A percentile compares a stretch with the other conserved stretches of the same genome.
Conservation (phyloP, 2,888 invertebrate genomes). For the Heliconius erato region DNA sequence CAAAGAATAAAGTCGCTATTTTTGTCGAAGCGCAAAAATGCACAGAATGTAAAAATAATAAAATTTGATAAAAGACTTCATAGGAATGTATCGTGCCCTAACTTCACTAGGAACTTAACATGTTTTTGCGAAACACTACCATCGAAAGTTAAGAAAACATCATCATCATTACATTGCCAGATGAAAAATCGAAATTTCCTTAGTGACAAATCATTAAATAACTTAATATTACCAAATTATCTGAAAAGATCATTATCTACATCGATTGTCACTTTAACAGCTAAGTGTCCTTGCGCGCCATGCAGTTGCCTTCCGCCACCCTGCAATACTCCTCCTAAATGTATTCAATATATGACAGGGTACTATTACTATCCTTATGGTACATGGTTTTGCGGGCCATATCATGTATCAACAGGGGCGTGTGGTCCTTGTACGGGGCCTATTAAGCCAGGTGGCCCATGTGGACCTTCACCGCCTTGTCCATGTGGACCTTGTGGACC, state of each 20-base stretch:
- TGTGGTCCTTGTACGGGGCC: conserved; percentile 52
- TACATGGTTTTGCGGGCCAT: conserved; percentile 77
- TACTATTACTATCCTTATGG: conserved; percentile 79
- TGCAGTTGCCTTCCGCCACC: conserved; percentile 66
- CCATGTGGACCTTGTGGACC: conserved; percentile 55
- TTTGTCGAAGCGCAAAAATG: conserved; percentile 51
- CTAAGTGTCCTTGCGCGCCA: conserved; percentile 37
- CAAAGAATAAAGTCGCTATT: conserved; percentile 55
- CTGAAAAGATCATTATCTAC: conserved; percentile 27
- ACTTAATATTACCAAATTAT: conserved; percentile 5
- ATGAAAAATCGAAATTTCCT: not conserved
- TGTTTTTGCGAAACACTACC: not conserved
- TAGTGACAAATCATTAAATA: conserved; percentile 8
- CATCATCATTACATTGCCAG: conserved; percentile 11
- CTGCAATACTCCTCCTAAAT: conserved; percentile 66
- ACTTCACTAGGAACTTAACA: conserved; percentile 43
- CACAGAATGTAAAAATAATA: conserved; percentile 39
- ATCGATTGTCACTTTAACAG: not conserved
- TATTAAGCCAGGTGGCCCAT: conserved; percentile 52
- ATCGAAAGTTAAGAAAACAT: conserved; percentile 15
- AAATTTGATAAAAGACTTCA: conserved; percentile 38
- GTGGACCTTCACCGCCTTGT: conserved; percentile 51
- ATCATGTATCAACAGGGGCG: conserved; percentile 62
- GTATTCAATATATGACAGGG: conserved; percentile 73
- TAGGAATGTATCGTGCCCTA: conserved; percentile 63